Percentiles rank a stretch among this genome's conserved stretches.
Evolutionary conservation across 2,113 vertebrate genomes (phyloP).

Genomic region (Crotalus horridus): DNA sequence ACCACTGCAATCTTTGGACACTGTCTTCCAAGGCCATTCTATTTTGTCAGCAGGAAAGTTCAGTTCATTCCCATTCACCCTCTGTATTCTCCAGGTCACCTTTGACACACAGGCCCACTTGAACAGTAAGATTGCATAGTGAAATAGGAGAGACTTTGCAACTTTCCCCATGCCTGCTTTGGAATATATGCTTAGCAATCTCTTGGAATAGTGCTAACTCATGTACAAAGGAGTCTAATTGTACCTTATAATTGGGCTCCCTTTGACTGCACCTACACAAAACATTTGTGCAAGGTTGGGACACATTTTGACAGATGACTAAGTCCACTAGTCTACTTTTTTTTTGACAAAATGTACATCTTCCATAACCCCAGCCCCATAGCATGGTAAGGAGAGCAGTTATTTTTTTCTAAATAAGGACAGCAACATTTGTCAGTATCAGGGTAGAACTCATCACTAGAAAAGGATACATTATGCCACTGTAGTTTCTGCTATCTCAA

Average conservation of each 20-base stretch:
- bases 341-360: not conserved
- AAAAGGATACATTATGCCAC: not conserved
- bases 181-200: not conserved
- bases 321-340: not conserved
- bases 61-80: not conserved
- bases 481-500: not conserved
- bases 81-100: not conserved
- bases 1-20: not conserved
- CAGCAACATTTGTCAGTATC: not conserved
- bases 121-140: not conserved
- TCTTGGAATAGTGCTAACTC: not conserved
- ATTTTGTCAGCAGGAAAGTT: not conserved
- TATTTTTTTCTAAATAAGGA: not conserved
- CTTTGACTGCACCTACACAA: not conserved
- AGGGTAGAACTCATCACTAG: not conserved
- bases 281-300: not conserved
- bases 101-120: not conserved
- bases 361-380: not conserved
- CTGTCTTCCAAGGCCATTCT: not conserved
- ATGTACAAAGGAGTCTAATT: not conserved
- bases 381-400: not conserved
- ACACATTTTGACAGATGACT: not conserved
- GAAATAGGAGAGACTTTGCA: not conserved
- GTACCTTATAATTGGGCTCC: not conserved
- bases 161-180: not conserved